These are phyloP conservation scores for Meloe dianella DNA, from an alignment of 2,888 invertebrate genomes.

Conservation along the genomic window DNA sequence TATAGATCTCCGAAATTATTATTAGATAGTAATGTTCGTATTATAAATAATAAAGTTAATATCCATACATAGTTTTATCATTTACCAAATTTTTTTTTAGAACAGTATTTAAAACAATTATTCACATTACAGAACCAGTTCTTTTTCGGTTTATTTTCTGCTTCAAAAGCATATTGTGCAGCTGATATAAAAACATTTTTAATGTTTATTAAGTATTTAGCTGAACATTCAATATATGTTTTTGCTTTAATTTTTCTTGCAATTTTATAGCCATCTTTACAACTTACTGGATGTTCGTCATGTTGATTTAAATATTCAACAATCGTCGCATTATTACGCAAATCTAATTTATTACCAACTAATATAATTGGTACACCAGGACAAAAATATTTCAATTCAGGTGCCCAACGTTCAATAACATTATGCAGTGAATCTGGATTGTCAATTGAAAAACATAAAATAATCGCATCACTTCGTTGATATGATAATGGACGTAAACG, in stretches of 20 bases:
- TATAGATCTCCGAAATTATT: slow-evolving; percentile 24
- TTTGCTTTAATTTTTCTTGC: slow-evolving; percentile 66
- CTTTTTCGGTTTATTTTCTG: slow-evolving; percentile 2
- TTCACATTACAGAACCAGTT: background rate
- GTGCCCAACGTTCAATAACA: slow-evolving; percentile 69
- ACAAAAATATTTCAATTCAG: slow-evolving; percentile 68
- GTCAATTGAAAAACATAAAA: slow-evolving; percentile 70
- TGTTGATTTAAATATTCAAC: slow-evolving; percentile 59
- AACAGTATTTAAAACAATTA: slow-evolving; percentile 1
- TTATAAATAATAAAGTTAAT: slow-evolving; percentile 8
- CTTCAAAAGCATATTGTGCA: slow-evolving; percentile 51
- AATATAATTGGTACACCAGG: slow-evolving; percentile 68
- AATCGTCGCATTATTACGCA: slow-evolving; percentile 56
- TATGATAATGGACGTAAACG: slow-evolving; percentile 64
- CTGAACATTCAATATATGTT: slow-evolving; percentile 68
- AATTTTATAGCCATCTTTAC: slow-evolving; percentile 63
- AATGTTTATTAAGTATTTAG: slow-evolving; percentile 68
- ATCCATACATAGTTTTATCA: slow-evolving; percentile 6
- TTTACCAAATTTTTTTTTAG: background rate
- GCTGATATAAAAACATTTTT: slow-evolving; percentile 68
- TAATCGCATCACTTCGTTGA: slow-evolving; percentile 68
- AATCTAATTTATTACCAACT: slow-evolving; percentile 67
- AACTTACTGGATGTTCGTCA: slow-evolving; percentile 64
- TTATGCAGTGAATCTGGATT: slow-evolving; percentile 68
- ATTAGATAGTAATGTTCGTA: background rate